These are phyloP conservation scores for Sesamia inferens DNA, from an alignment of 2,888 invertebrate species.

Conservation along the genomic window DNA sequence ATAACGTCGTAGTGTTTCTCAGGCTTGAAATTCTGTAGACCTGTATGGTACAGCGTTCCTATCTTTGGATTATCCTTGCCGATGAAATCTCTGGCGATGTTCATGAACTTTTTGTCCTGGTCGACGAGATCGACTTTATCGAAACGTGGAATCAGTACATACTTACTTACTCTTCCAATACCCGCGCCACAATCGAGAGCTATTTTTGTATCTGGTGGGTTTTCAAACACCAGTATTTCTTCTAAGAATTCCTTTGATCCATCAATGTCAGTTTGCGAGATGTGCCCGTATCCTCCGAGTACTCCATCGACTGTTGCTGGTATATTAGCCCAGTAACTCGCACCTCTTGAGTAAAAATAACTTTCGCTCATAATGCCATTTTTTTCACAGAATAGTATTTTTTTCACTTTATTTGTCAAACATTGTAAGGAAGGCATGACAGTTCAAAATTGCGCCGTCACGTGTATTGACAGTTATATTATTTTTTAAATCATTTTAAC, in stretches of 20 bases:
- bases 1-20: conserved; percentile 30
- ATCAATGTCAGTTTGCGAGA: conserved; percentile 96
- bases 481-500: neutral
- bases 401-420: conserved; percentile 18
- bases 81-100: conserved; percentile 91
- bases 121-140: conserved; percentile 97
- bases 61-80: conserved; percentile 88
- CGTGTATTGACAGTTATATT: conserved; percentile 2
- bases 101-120: conserved; percentile 95
- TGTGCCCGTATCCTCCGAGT: conserved; percentile 97
- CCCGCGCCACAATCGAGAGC: conserved; percentile 99
- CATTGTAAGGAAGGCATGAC: conserved; percentile 24
- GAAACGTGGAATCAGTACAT: conserved; percentile 94
- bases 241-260: conserved; percentile 96
- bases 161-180: conserved; percentile 97
- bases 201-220: conserved; percentile 89
- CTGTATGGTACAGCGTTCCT: conserved; percentile 92
- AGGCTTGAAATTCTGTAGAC: conserved; percentile 70
- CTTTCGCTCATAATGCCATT: conserved; percentile 69
- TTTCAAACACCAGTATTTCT: conserved; percentile 79
- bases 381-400: conserved; percentile 12
- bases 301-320: conserved; percentile 97
- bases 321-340: conserved; percentile 96
- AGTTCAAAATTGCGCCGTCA: neutral
- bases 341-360: conserved; percentile 93